Evolutionary conservation across 2,888 invertebrate species (phyloP).

Genomic region (Seira musarum): DNA sequence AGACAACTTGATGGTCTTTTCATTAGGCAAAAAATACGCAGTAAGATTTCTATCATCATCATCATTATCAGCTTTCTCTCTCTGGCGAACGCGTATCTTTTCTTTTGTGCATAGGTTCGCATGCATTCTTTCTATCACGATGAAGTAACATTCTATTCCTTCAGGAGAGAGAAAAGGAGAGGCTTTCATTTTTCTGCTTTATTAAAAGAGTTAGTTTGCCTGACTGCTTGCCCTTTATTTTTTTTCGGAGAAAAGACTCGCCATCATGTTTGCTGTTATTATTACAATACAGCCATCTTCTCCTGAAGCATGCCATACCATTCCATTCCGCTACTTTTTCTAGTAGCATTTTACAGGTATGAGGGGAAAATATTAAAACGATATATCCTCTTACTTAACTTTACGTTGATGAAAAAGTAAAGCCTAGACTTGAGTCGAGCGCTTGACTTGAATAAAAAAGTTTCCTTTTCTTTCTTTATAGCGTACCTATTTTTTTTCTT

Average conservation of each 20-base stretch:
- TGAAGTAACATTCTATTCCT: too few species aligned
- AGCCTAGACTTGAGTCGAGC: slow-evolving; percentile 17
- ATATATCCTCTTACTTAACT: too few species aligned
- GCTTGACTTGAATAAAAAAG: slow-evolving; percentile 52
- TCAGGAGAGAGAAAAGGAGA: not conserved
- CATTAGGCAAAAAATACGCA: slow-evolving; percentile 19
- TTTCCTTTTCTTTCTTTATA: not conserved
- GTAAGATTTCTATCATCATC: slow-evolving; percentile 8
- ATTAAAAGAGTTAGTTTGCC: slow-evolving; percentile 49
- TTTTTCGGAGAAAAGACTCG: not conserved
- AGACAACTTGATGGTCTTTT: slow-evolving; percentile 37
- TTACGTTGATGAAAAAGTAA: too few species aligned
- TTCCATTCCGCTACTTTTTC: too few species aligned
- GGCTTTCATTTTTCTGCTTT: slow-evolving; percentile 35
- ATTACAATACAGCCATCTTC: slow-evolving; percentile 24
- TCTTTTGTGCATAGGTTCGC: too few species aligned
- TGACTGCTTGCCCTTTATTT: slow-evolving; percentile 48
- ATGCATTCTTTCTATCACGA: too few species aligned
- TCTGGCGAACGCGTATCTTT: not conserved
- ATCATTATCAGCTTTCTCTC: slow-evolving; percentile 1
- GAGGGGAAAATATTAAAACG: too few species aligned
- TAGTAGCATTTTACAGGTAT: too few species aligned
- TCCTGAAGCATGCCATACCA: too few species aligned
- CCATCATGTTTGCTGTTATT: slow-evolving; percentile 43
- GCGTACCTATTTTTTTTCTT: not conserved